Percentiles rank a stretch among this genome's conserved stretches.
These are phyloP conservation scores for Caenorhabditis panamensis DNA, from an alignment of 2,888 invertebrate species.

Conservation along the genomic window DNA sequence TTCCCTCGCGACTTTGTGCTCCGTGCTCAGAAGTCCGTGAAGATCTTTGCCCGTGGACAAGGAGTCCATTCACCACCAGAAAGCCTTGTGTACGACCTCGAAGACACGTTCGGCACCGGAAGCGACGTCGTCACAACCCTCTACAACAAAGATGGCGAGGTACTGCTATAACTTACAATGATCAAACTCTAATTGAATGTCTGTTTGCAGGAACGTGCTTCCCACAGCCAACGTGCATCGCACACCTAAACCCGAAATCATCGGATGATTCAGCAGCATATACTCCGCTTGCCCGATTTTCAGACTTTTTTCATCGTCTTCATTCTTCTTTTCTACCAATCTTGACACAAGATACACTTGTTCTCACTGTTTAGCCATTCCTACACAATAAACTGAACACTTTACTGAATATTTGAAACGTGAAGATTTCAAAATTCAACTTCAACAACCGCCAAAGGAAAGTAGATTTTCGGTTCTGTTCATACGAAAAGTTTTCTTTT, in stretches of 20 bases:
- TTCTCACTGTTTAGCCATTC: constrained; percentile 54
- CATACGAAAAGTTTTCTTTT: constrained; percentile 54
- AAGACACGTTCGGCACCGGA: constrained; percentile 81
- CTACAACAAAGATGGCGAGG: constrained; percentile 81
- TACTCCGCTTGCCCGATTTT: constrained; percentile 25
- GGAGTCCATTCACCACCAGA: constrained; percentile 80
- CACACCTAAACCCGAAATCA: constrained; percentile 36
- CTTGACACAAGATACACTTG: constrained; percentile 58
- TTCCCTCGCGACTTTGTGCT: constrained; percentile 75
- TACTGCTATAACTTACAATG: constrained; percentile 45
- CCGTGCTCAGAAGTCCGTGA: constrained; percentile 75
- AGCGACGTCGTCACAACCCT: constrained; percentile 80
- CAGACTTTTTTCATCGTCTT: background rate
- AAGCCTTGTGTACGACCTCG: constrained; percentile 78
- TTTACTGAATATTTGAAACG: background rate
- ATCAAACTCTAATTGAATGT: background rate
- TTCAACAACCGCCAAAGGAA: constrained; percentile 34
- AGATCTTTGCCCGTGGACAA: constrained; percentile 80
- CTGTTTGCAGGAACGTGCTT: constrained; percentile 76
- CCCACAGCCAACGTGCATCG: constrained; percentile 76
- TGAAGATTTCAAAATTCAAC: background rate
- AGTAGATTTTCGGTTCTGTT: constrained; percentile 46
- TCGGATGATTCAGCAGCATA: constrained; percentile 30
- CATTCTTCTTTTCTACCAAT: constrained; percentile 14
- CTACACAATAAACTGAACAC: constrained; percentile 34